Percentiles rank a stretch among this genome's conserved stretches.
These are phyloP conservation scores for Iselma pallidipennis DNA, from an alignment of 2,888 invertebrate genomes.

Conservation along the genomic window DNA sequence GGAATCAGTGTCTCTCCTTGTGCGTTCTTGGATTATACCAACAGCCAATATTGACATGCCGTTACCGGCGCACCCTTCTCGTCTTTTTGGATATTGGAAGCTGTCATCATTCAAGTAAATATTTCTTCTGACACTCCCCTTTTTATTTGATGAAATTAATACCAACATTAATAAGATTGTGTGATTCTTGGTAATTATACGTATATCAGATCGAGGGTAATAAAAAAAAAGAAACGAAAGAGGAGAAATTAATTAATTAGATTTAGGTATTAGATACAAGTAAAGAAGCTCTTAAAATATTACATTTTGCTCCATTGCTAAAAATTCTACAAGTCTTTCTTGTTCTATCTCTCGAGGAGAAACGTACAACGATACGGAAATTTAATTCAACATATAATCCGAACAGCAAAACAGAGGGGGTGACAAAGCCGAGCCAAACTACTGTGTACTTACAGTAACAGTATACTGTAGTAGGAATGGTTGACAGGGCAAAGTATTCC, in stretches of 20 bases:
- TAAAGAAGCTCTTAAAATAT: too few species aligned
- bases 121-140: constrained; percentile 14
- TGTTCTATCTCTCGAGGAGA: not conserved
- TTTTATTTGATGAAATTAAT: not conserved
- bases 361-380: not conserved
- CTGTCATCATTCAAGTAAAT: constrained; percentile 23
- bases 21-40: constrained; percentile 29
- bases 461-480: not conserved
- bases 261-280: too few species aligned
- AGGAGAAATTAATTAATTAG: too few species aligned
- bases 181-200: not conserved
- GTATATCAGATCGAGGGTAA: too few species aligned
- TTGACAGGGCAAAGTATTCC: constrained; percentile 29
- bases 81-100: constrained; percentile 8
- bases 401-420: not conserved
- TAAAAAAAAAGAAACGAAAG: too few species aligned
- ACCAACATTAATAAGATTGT: not conserved
- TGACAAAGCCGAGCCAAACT: not conserved
- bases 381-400: not conserved
- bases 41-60: constrained; percentile 34
- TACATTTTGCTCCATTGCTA: not conserved
- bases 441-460: not conserved
- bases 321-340: not conserved
- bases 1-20: constrained; percentile 38
- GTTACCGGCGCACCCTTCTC: constrained; percentile 30